Percentiles rank a stretch among this genome's conserved stretches.
Conservation (phyloP, 2,888 invertebrate genomes). For the Microplitis manilae region DNA sequence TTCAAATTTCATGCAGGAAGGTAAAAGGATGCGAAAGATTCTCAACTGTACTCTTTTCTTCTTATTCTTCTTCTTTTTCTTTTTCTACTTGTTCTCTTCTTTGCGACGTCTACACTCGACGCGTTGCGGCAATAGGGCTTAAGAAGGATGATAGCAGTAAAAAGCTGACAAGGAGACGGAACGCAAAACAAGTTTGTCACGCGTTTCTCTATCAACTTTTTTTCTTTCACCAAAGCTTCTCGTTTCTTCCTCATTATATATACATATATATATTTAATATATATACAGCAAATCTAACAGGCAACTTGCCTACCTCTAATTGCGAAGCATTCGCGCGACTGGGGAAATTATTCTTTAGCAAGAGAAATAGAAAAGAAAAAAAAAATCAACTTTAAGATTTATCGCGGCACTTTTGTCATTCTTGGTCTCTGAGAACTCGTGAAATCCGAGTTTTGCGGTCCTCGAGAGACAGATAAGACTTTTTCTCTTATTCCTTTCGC, state of each 20-base stretch:
- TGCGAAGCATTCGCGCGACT: conserved; percentile 35
- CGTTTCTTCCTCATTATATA: conserved; percentile 6
- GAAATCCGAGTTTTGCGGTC: conserved; percentile 38
- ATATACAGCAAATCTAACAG: conserved; percentile 14
- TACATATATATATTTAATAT: conserved; percentile 19
- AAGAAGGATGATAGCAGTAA: not conserved
- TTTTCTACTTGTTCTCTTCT: conserved; percentile 1
- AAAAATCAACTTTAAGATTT: conserved; percentile 29
- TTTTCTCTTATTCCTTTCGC: conserved; percentile 17
- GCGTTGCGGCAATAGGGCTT: not conserved
- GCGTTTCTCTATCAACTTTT: conserved; percentile 21
- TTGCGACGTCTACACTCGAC: conserved; percentile 15
- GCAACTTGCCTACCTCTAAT: conserved; percentile 37
- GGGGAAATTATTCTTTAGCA: conserved; percentile 34
- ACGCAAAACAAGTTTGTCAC: conserved; percentile 48
- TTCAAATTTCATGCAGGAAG: conserved; percentile 46
- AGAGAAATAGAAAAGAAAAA: not conserved
- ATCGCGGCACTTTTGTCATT: conserved; percentile 37
- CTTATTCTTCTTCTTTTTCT: conserved; percentile 2
- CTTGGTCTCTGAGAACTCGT: conserved; percentile 37
- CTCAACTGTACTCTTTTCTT: conserved; percentile 13
- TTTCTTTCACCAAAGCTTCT: conserved; percentile 13
- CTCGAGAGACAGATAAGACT: conserved; percentile 22
- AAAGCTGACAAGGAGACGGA: conserved; percentile 11
- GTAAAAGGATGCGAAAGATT: conserved; percentile 24